phyloP scores from a whole-genome alignment of 2,888 invertebrate genomes.

The Polydrusus pterygomalis region DNA sequence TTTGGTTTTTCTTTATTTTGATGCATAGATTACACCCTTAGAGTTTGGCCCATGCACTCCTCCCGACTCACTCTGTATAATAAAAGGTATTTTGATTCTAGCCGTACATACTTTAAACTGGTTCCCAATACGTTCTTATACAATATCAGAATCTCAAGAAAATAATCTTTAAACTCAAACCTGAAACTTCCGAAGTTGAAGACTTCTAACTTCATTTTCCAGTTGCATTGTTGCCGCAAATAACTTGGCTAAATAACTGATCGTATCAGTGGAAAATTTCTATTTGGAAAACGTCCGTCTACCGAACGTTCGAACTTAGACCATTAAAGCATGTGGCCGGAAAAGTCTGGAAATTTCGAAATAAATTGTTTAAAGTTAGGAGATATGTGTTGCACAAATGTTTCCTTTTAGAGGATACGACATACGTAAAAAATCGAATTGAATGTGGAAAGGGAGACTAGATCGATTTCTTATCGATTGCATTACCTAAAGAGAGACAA shows the following conservation, averaged over 20 bases:
- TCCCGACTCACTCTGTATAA: too few relatives aligned
- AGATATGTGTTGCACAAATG: too few relatives aligned
- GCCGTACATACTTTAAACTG: too few relatives aligned
- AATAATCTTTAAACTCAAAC: slow-evolving; percentile 42
- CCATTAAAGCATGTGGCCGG: slow-evolving; percentile 21
- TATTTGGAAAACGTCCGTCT: slow-evolving; percentile 52
- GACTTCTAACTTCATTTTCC: slow-evolving; percentile 52
- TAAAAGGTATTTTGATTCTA: too few relatives aligned
- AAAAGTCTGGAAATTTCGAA: not conserved
- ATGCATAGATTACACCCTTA: too few relatives aligned
- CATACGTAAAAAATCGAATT: too few relatives aligned
- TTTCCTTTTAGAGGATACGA: too few relatives aligned
- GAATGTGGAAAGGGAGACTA: too few relatives aligned
- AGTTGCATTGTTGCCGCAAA: slow-evolving; percentile 54
- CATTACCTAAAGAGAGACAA: too few relatives aligned
- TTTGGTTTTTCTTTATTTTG: too few relatives aligned
- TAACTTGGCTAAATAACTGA: slow-evolving; percentile 54
- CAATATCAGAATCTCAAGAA: slow-evolving; percentile 22
- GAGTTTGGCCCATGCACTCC: too few relatives aligned
- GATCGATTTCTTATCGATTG: too few relatives aligned
- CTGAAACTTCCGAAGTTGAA: slow-evolving; percentile 41
- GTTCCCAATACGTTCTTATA: not conserved
- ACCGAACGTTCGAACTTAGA: slow-evolving; percentile 38
- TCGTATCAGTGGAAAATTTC: slow-evolving; percentile 54
- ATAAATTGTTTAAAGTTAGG: not conserved